Evolutionary conservation across 2,113 vertebrate genomes (phyloP).

Genomic region (Tupaia chinensis): DNA sequence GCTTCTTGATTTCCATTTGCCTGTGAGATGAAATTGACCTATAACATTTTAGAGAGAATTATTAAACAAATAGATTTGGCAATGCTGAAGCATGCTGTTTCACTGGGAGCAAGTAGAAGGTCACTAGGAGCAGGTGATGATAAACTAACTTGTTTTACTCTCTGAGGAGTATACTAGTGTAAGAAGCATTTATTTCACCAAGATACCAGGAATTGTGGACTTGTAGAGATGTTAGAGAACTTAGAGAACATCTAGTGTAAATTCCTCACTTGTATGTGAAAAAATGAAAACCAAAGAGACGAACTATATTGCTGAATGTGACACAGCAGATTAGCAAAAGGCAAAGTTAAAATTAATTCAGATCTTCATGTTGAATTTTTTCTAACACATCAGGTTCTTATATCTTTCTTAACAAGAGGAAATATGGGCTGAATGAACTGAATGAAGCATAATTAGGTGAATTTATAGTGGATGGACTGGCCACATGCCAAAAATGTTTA

Average conservation of each 20-base stretch:
- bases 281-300: slow-evolving; percentile 15
- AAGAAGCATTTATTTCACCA: background rate
- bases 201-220: background rate
- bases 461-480: background rate
- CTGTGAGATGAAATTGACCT: background rate
- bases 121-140: slow-evolving; percentile 9
- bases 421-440: background rate
- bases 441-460: background rate
- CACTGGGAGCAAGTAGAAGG: background rate
- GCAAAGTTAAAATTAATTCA: background rate
- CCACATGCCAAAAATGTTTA: background rate
- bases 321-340: background rate
- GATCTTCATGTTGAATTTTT: background rate
- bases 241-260: background rate
- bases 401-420: slow-evolving; percentile 26
- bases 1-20: slow-evolving; percentile 34
- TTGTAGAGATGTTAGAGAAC: background rate
- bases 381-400: background rate
- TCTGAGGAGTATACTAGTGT: slow-evolving; percentile 6
- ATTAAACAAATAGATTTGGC: background rate
- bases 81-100: background rate
- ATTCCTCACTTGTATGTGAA: background rate
- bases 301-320: background rate
- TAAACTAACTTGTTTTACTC: background rate
- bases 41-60: background rate